Base-by-base conservation (phyloP, 2,113 vertebrate species). In the Onychostruthus taczanowskii region DNA sequence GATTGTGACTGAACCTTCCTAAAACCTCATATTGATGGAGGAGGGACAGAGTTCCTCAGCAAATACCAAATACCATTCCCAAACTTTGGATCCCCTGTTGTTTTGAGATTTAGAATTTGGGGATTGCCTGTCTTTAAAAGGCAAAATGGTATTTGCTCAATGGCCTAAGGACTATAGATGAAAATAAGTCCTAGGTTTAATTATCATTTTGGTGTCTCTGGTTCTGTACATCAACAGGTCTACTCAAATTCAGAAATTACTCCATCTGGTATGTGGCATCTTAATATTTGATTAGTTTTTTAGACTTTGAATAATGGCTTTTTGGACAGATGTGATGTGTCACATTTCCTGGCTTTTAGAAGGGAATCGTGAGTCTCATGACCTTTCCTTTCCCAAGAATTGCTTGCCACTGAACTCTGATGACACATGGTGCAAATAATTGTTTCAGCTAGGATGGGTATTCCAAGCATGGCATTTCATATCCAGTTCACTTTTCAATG, bases 401-500 rank as follows among this genome's bases (percentile, higher is more conserved):
- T 7, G 3, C 49, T 89, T 67, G 47, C 33, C 37, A 69, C 26
- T 64, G 68, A 89, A 56, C n/a, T 93, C 56, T 61, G 58, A 89
- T 66, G n/a, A 41, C 5, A 11, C 47, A 26, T 1, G 15, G 39
- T 72, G 44, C 78, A 94, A 93, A 91, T 64, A 84, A 85, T 62
- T 33, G 59, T 81, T 85, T 73, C 70, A 93, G 41, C 47, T 52
- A 52, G 39, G 24, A 9, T 80, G 74, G 30, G 33, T 59, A 58
- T 49, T 69, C 61, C 76, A 87, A 86, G 73, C 3, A 4, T 13
- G 12, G 72, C 41, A 69, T 75, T 94, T 73, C 59, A 80, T 55
- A 95, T 72, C 37, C 76, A 80, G 58, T 87, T 95, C 75, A 62
- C 37, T 95, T 96, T 93, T 80, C 73, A 93, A 70, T 75, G 44